A percentile compares a stretch with the other conserved stretches of the same genome.
Evolutionary conservation across 2,888 invertebrate species (phyloP).

Genomic region (Nemotelus nigrinus): DNA sequence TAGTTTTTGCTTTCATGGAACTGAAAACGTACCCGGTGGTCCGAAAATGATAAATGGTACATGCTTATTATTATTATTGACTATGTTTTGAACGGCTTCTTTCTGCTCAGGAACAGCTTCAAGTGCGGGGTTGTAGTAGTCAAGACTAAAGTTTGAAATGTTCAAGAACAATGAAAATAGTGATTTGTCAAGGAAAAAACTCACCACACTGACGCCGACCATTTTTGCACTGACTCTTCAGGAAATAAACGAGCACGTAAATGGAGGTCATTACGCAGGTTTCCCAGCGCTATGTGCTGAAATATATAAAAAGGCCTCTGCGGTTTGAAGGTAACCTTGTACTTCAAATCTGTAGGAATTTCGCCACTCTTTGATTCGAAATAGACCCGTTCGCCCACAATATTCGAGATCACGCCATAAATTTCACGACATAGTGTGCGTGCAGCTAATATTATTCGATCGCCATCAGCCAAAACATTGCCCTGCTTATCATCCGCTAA

Average conservation of each 20-base stretch:
- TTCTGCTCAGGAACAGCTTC: constrained; percentile 70
- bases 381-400: constrained; percentile 34
- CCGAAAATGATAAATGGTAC: constrained; percentile 87
- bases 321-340: constrained; percentile 57
- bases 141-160: constrained; percentile 50
- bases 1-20: neutral
- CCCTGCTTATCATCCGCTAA: neutral
- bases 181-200: no score
- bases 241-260: constrained; percentile 44
- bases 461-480: neutral
- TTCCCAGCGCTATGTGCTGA: constrained; percentile 58
- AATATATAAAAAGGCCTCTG: constrained; percentile 56
- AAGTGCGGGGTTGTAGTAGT: constrained; percentile 61
- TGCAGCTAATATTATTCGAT: neutral
- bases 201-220: constrained; percentile 26
- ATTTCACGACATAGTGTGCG: no score
- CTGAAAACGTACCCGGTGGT: constrained; percentile 73
- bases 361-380: constrained; percentile 26
- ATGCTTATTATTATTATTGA: constrained; percentile 70
- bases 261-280: constrained; percentile 48
- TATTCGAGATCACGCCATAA: constrained; percentile 31
- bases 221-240: constrained; percentile 3
- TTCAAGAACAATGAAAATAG: neutral
- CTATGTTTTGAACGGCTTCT: constrained; percentile 74
- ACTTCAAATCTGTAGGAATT: constrained; percentile 20